phyloP scores from a whole-genome alignment of 2,113 vertebrate species.

The Limnothrissa miodon region DNA sequence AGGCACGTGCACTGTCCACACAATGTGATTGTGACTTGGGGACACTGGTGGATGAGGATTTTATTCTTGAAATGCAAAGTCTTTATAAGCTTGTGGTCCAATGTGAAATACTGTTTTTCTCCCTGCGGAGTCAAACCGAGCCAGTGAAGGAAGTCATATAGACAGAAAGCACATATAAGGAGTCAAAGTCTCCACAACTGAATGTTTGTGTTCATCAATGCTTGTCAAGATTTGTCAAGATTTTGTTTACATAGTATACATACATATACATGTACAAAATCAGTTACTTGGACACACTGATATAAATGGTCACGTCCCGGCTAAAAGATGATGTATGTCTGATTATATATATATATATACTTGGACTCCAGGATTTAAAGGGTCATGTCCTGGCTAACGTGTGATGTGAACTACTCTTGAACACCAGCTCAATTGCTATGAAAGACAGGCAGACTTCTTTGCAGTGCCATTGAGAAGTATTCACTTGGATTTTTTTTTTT shows the following conservation, averaged over 20 bases:
- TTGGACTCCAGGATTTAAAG: background rate
- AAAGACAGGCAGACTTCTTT: background rate
- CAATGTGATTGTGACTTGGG: background rate
- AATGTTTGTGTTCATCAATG: background rate
- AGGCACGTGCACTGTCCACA: background rate
- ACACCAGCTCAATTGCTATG: background rate
- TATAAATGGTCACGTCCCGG: background rate
- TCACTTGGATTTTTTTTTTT: background rate
- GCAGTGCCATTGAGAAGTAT: background rate
- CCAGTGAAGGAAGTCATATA: background rate
- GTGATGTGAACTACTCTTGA: background rate
- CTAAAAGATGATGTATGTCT: background rate
- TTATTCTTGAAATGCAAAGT: background rate
- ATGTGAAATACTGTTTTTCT: background rate
- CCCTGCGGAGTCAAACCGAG: background rate
- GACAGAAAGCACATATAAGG: background rate
- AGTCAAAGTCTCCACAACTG: background rate
- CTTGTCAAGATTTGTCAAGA: background rate
- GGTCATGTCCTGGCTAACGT: background rate
- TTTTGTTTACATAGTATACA: background rate
- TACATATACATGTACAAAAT: background rate
- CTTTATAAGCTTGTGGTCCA: background rate
- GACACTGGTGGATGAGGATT: background rate
- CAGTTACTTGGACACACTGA: background rate
- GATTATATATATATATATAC: background rate